Evolutionary conservation across 2,113 vertebrate genomes (phyloP).

Genomic region (Pelobates fuscus): DNA sequence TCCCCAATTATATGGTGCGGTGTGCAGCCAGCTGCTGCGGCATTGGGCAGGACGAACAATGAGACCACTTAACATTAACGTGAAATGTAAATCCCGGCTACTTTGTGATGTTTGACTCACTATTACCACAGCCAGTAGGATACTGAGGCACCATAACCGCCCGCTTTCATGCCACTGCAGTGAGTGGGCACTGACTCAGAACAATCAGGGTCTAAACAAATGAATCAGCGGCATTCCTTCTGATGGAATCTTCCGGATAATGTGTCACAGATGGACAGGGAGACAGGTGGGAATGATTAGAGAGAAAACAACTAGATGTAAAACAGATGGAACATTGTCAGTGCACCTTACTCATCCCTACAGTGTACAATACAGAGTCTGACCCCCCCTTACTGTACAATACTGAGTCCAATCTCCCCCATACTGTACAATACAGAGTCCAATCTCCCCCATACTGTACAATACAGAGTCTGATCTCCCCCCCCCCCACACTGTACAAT

Average conservation of each 20-base stretch:
- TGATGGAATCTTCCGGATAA: conserved; percentile 27
- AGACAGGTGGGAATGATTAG: conserved; percentile 40
- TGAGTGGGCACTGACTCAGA: conserved; percentile 42
- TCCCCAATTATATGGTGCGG: no score
- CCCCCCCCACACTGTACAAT: not conserved
- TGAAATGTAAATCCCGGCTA: no score
- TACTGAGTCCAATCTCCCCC: not conserved
- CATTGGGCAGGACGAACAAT: no score
- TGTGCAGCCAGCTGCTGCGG: no score
- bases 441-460: not conserved
- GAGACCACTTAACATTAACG: no score
- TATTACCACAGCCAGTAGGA: no score
- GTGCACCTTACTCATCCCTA: not conserved
- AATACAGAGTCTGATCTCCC: not conserved
- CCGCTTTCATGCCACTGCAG: conserved; percentile 24
- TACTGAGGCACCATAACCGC: no score
- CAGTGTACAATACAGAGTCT: not conserved
- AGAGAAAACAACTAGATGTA: not conserved
- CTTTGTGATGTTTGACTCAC: no score
- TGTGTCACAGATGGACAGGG: conserved; percentile 19
- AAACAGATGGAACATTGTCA: no score
- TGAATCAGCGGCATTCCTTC: conserved; percentile 36
- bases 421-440: no score
- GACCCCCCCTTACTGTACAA: not conserved
- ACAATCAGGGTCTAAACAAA: conserved; percentile 35